Base-by-base conservation (phyloP, 2,113 vertebrate genomes). In the Forbesichthys papilliferus region DNA sequence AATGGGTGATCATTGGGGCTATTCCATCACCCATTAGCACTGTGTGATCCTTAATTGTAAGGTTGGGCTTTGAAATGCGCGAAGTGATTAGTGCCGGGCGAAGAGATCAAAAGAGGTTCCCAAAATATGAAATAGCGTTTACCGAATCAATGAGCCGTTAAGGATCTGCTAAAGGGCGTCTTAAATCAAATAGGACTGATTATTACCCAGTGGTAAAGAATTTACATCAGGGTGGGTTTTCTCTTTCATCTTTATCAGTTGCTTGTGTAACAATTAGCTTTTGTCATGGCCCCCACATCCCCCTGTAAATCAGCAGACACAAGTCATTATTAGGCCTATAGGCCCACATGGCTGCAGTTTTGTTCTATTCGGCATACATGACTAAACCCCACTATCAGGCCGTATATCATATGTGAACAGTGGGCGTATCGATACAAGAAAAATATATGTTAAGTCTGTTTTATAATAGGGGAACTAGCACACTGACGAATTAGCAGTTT, bases 101-200 rank as follows among this genome's bases (percentile, higher is more conserved):
- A 18, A 27, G 12, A 64, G 82, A 88, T 88, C 84, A 88, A 88
- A 88, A 82, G 16, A 20, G 5, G 3, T 5, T 16, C 61, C 61
- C 46, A 18, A 61, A 48, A 51, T 36, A 81, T 76, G 84, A 78
- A 83, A 88, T 81, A 6, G 58, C 11, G 47, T 84, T 85, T 76
- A 77, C 81, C 42, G 75, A 87, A 79, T 85, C 69, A 85, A 81
- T 87, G 82, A 82, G 58, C 69, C 81, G 69, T 81, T 74, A 73
- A 77, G 74, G 61, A 61, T 9, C 47, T 12, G 64, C 66, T 79
- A 60, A 69, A 48, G 70, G 69, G 63, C 74, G 75, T 59, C 59
- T 63, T 61, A 75, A 47, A 78, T 69, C 59, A 84, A 86, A 88
- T 57, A 82, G 61, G 59, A 48, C 63, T 83, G 82, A 79, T 86